A percentile compares a stretch with the other conserved stretches of the same genome.
phyloP scores from a whole-genome alignment of 2,797 vertebrate species.

The Pogoniulus pusillus region DNA sequence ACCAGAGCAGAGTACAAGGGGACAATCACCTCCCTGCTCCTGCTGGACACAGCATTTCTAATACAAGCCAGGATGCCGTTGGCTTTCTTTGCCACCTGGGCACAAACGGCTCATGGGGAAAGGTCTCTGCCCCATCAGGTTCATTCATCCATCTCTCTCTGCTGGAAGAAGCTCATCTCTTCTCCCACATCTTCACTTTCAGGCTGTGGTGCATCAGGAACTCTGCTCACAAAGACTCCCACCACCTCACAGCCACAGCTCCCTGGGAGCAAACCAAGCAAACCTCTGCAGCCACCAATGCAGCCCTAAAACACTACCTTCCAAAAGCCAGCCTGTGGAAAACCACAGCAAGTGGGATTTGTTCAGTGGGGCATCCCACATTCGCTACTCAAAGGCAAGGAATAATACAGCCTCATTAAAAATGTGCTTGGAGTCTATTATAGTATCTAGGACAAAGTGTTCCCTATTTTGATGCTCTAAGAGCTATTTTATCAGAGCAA shows the following conservation, averaged over 20 bases:
- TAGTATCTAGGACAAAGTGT: conserved; percentile 54
- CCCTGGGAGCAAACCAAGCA: background rate
- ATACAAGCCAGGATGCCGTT: too few relatives aligned
- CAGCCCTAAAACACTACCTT: background rate
- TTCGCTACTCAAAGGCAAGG: background rate
- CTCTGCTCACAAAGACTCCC: background rate
- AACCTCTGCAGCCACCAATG: background rate
- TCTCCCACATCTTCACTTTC: background rate
- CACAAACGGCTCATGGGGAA: background rate
- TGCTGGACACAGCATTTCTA: too few relatives aligned
- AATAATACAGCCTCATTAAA: conserved; percentile 39
- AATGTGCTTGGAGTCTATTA: conserved; percentile 21
- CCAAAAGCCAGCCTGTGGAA: background rate
- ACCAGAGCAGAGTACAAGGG: too few relatives aligned
- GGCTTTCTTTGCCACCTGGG: too few relatives aligned
- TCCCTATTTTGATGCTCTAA: conserved; percentile 45
- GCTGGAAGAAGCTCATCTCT: background rate
- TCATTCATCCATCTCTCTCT: background rate
- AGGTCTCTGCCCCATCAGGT: background rate
- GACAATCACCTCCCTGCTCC: too few relatives aligned
- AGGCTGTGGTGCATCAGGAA: rapidly evolving
- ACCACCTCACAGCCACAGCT: background rate
- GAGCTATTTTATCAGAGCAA: conserved; percentile 28
- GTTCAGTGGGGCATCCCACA: conserved; percentile 33
- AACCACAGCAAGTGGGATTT: background rate